Evolutionary conservation across 2,888 invertebrate species (phyloP).

Genomic region (Cephus nigrinus): DNA sequence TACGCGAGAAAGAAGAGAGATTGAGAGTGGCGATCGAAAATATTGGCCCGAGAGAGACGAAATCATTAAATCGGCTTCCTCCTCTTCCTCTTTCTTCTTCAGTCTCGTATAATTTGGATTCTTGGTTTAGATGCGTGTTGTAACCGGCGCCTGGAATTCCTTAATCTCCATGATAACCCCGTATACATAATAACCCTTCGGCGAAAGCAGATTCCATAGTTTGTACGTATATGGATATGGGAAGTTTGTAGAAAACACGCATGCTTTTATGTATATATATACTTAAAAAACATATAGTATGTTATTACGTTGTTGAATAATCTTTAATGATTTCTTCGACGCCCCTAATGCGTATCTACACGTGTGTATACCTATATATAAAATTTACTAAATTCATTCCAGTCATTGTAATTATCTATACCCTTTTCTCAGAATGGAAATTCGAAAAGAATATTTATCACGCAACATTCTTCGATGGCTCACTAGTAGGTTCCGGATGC

Average conservation of each 20-base stretch:
- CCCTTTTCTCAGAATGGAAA: background rate
- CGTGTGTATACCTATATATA: background rate
- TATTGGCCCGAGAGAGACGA: background rate
- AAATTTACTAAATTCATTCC: background rate
- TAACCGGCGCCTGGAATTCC: slow-evolving; percentile 19
- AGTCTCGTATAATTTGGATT: background rate
- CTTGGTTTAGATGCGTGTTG: background rate
- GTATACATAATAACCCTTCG: slow-evolving; percentile 30
- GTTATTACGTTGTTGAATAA: slow-evolving; percentile 33
- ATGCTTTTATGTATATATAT: slow-evolving; percentile 16
- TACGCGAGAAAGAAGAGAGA: background rate
- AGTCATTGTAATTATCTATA: background rate
- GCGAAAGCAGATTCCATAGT: slow-evolving; percentile 23
- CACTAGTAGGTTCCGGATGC: background rate
- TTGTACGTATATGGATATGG: background rate
- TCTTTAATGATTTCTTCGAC: background rate
- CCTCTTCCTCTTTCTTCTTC: background rate
- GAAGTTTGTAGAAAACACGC: background rate
- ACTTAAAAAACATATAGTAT: slow-evolving; percentile 37
- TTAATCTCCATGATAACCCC: slow-evolving; percentile 28
- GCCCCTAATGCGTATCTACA: background rate
- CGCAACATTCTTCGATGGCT: background rate
- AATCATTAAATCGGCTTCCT: background rate
- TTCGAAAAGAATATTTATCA: background rate
- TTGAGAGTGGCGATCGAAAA: background rate